phyloP scores from a whole-genome alignment of 2,113 vertebrate genomes.

The Ophthalmolycus amberensis region DNA sequence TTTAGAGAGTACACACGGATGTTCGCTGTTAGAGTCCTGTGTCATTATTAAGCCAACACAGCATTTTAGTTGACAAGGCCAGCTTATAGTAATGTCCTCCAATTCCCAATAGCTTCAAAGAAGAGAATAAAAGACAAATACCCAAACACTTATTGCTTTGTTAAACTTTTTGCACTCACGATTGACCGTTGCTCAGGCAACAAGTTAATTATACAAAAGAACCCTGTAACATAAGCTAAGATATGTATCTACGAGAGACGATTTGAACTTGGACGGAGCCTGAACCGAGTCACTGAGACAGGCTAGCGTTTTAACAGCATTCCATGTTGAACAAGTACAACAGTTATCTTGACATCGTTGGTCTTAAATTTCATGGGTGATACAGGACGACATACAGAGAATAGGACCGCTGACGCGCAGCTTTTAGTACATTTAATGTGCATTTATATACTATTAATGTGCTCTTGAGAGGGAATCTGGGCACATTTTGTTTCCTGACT shows the following conservation, averaged over 20 bases:
- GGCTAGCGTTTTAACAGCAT: conserved; percentile 63
- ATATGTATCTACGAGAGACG: conserved; percentile 71
- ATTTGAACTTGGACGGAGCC: conserved; percentile 61
- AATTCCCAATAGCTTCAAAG: conserved; percentile 63
- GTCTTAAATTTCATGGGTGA: conserved; percentile 52
- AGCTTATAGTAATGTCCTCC: conserved; percentile 62
- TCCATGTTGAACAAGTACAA: conserved; percentile 56
- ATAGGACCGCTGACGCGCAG: conserved; percentile 49
- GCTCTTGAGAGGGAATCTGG: conserved; percentile 48
- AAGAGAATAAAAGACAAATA: conserved; percentile 70
- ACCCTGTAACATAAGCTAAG: conserved; percentile 80
- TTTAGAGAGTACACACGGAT: conserved; percentile 69
- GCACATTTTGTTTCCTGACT: neutral
- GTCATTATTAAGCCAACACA: conserved; percentile 55
- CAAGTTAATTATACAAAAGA: conserved; percentile 73
- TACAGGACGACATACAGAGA: conserved; percentile 55
- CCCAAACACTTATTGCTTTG: conserved; percentile 85
- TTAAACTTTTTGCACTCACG: conserved; percentile 80
- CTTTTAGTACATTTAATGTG: conserved; percentile 46
- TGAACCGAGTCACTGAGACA: conserved; percentile 72
- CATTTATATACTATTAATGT: conserved; percentile 50
- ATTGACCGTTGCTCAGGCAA: conserved; percentile 73
- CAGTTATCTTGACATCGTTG: conserved; percentile 69
- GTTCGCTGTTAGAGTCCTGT: conserved; percentile 54
- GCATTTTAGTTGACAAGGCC: conserved; percentile 58